These are phyloP conservation scores for Pachypsylla venusta DNA, from an alignment of 1,140 invertebrate genomes.

Conservation along the genomic window DNA sequence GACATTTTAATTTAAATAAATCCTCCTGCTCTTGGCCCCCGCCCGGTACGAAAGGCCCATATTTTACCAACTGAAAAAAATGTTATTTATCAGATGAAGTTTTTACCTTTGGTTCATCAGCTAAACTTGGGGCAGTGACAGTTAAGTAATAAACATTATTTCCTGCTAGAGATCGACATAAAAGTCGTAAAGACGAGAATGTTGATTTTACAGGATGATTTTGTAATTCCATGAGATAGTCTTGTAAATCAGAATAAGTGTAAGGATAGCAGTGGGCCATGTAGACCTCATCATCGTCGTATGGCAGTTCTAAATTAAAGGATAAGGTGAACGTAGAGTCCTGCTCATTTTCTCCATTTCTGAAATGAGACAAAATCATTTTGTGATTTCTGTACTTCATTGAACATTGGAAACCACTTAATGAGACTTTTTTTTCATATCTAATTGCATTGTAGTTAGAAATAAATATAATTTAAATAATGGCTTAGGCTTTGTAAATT, in stretches of 20 bases:
- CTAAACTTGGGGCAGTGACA: conserved; percentile 39
- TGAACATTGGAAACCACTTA: no score
- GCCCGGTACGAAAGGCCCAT: no score
- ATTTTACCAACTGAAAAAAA: no score
- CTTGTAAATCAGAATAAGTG: conserved; percentile 74
- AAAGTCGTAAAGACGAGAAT: conserved; percentile 56
- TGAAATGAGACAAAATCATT: no score
- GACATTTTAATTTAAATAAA: no score
- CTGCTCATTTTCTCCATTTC: conserved; percentile 44
- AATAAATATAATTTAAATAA: no score
- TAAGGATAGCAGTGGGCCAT: conserved; percentile 95
- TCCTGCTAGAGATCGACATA: conserved; percentile 74
- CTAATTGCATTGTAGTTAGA: no score
- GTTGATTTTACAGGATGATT: conserved; percentile 63
- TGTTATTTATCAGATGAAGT: no score
- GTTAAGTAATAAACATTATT: conserved; percentile 88
- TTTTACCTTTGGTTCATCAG: conserved; percentile 26
- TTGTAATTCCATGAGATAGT: conserved; percentile 36
- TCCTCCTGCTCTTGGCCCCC: no score
- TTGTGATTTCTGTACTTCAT: no score
- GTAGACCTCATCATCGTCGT: conserved; percentile 81
- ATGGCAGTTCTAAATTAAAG: conserved; percentile 83
- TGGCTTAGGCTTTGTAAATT: no score
- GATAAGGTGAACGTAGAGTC: conserved; percentile 60
- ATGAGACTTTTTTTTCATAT: no score